These are phyloP conservation scores for Luperina nickerlii DNA, from an alignment of 2,888 invertebrate genomes.

Conservation along the genomic window DNA sequence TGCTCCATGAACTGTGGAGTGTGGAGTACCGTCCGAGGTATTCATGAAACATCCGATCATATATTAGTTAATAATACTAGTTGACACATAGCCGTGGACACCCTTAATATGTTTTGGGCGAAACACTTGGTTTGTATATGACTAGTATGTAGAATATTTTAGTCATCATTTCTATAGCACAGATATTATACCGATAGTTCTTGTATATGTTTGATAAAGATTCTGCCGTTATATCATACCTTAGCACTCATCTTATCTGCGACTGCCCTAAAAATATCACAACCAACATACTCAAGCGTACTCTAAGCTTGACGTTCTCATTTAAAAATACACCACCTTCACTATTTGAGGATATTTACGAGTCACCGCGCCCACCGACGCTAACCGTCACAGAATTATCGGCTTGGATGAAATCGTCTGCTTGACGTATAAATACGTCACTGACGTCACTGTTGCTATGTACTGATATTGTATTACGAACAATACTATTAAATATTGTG, in stretches of 20 bases:
- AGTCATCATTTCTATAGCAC: background rate
- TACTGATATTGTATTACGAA: slow-evolving; percentile 14
- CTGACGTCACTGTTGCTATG: slow-evolving; percentile 64
- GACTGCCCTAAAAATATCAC: slow-evolving; percentile 16
- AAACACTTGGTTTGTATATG: background rate
- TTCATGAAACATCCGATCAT: background rate
- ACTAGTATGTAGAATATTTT: background rate
- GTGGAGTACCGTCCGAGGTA: background rate
- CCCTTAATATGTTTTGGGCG: background rate
- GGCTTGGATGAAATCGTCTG: slow-evolving; percentile 58
- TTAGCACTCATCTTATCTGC: background rate
- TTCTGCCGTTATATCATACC: no score
- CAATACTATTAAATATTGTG: background rate
- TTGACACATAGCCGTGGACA: background rate
- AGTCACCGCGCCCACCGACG: slow-evolving; percentile 57
- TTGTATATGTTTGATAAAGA: background rate
- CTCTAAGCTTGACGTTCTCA: slow-evolving; percentile 32
- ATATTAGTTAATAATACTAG: background rate
- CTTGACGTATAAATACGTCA: slow-evolving; percentile 53
- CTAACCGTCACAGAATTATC: slow-evolving; percentile 56
- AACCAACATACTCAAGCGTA: slow-evolving; percentile 20
- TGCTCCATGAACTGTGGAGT: background rate
- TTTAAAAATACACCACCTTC: slow-evolving; percentile 51
- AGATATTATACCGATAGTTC: background rate
- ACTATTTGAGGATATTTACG: slow-evolving; percentile 52